Percentiles rank a stretch among this genome's conserved stretches.
These are phyloP conservation scores for Sphecodes monilicornis DNA, from an alignment of 2,888 invertebrate genomes.

Conservation along the genomic window DNA sequence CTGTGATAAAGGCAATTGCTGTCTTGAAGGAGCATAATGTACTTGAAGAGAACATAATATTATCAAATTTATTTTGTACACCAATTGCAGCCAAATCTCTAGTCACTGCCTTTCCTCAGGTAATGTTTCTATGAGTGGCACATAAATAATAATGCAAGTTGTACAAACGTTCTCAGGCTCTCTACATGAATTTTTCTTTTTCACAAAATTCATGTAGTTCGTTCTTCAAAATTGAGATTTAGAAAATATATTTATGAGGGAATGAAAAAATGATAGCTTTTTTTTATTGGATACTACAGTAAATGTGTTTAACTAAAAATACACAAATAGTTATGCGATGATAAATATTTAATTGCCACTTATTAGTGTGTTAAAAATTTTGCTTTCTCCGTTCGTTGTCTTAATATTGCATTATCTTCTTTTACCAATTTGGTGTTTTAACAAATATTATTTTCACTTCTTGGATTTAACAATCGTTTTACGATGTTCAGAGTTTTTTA, in stretches of 20 bases:
- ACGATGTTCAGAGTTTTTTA: not conserved
- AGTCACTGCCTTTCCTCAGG: conserved; percentile 92
- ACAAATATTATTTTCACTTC: not conserved
- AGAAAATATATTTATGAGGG: not conserved
- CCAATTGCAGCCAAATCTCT: conserved; percentile 95
- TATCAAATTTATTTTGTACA: conserved; percentile 99
- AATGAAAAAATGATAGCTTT: not conserved
- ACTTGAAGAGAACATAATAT: conserved; percentile 95
- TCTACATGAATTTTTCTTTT: not conserved
- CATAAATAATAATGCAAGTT: conserved; percentile 1
- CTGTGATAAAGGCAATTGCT: conserved; percentile 96
- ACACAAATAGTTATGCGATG: not conserved
- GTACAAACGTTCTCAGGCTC: not conserved
- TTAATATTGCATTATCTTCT: not conserved
- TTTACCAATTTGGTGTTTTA: not conserved
- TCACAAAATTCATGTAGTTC: not conserved
- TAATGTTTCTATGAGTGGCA: conserved; percentile 70
- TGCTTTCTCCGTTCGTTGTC: not conserved
- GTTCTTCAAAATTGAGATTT: not conserved
- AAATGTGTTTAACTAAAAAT: not conserved
- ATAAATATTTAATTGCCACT: conserved; percentile 1
- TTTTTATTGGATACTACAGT: not conserved
- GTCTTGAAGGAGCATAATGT: conserved; percentile 98
- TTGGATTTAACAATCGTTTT: not conserved
- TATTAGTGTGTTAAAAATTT: not conserved